These are phyloP conservation scores for Trachelipus rathkii DNA, from an alignment of 1,140 invertebrate species.

Conservation along the genomic window DNA sequence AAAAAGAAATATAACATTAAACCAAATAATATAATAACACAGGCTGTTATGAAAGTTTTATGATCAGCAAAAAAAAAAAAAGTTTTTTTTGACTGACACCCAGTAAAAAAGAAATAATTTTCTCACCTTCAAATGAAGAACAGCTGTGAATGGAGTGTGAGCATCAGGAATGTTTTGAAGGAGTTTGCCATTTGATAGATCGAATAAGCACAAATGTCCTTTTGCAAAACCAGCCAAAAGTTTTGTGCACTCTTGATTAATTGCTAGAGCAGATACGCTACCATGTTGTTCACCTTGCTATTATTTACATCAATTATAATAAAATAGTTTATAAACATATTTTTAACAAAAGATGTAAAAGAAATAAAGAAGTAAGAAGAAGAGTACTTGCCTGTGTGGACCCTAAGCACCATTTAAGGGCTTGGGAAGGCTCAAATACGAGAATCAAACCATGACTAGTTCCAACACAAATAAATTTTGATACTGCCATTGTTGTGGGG, in stretches of 20 bases:
- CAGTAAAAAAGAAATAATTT: neutral
- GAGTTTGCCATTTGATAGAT: constrained; percentile 69
- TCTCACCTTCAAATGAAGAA: constrained; percentile 75
- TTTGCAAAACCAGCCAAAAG: constrained; percentile 81
- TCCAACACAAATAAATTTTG: constrained; percentile 77
- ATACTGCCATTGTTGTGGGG: constrained; percentile 72
- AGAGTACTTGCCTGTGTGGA: constrained; percentile 33
- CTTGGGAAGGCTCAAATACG: constrained; percentile 80
- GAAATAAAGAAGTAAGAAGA: constrained; percentile 52
- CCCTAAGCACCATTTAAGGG: constrained; percentile 72
- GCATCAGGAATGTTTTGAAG: constrained; percentile 75
- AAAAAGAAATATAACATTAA: too few relatives aligned
- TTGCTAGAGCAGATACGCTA: constrained; percentile 73
- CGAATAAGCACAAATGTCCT: constrained; percentile 79
- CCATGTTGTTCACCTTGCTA: constrained; percentile 54
- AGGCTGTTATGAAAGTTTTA: too few relatives aligned
- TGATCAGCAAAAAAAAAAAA: constrained; percentile 25
- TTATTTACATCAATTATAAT: neutral
- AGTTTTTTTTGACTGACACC: constrained; percentile 46
- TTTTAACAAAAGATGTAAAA: constrained; percentile 44
- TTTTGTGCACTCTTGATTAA: constrained; percentile 80
- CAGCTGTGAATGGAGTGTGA: constrained; percentile 79
- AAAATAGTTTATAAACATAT: neutral
- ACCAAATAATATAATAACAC: too few relatives aligned
- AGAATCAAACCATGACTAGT: constrained; percentile 88